Base-by-base conservation (phyloP, 1,140 invertebrate genomes). In the Aradophagus sp. region DNA sequence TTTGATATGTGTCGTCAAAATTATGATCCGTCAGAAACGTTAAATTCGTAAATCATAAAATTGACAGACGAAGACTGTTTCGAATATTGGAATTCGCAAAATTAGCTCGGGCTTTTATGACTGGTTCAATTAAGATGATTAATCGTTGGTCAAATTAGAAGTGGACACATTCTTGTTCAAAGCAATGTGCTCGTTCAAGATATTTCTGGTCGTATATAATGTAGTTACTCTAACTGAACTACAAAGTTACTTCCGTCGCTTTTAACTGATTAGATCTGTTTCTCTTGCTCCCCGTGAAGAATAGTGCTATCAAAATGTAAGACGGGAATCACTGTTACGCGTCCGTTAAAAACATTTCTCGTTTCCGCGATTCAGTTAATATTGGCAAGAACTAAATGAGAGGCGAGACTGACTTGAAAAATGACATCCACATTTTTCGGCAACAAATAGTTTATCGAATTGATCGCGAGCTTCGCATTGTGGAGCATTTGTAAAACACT, bases 201-300 rank as follows among this genome's bases (percentile, higher is more conserved):
- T 55, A 65, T 62, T 67, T 58, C 44, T 59, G 32, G 50, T 44
- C 56, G 42, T 53, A 59, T 59, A 48, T 71, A 63, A 65, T 63
- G 47, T 59, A 59, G 53, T 65, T 61, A 66, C 44, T 67, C 35
- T 34, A 50, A 66, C 61, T 36, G 50, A 56, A 61, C 59, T 63
- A 42, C 61, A 48, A 65, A 65, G 47, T 63, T 59, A 63, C 67
- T 59, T 63, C 58, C 52, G 45, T 72, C 62, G 61, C 61, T 66
- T 72, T 72, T 62, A 72, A 72, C 69, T 72, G 69, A 72, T 72
- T 72, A 66, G 69, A 72, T 66, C 69, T 61, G 69, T 62, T 72
- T 66, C 61, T 72, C 61, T 62, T 66, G 42, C 50, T 66, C 55
- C 36, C 41, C 42, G 41, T 72, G 69, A 72, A 66, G 62, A 72